Percentiles rank a stretch among this genome's conserved stretches.
phyloP scores from a whole-genome alignment of 64 coral and sea anemone genomes.

The Catalaphyllia jardinei region DNA sequence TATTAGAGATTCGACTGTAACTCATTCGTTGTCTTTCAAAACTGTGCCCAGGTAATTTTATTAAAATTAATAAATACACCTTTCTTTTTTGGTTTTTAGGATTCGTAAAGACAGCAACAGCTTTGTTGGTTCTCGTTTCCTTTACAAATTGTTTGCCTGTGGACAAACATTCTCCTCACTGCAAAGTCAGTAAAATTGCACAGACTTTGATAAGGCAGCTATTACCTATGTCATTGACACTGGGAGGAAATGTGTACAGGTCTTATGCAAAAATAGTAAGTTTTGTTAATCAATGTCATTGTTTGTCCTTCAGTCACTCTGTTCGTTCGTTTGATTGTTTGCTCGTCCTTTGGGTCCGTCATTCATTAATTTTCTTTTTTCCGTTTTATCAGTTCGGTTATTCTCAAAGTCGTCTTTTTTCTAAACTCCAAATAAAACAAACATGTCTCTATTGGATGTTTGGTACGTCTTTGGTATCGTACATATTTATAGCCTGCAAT shows the following conservation, averaged over 20 bases:
- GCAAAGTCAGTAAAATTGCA: neutral
- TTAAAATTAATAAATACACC: neutral
- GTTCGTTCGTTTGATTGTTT: no score
- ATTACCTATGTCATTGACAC: slow-evolving; percentile 21
- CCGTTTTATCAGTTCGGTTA: neutral
- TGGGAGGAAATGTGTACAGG: slow-evolving; percentile 14
- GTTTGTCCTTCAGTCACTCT: neutral
- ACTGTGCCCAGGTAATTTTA: neutral
- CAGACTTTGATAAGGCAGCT: slow-evolving; percentile 6
- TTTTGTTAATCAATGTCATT: neutral
- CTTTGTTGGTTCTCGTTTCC: neutral
- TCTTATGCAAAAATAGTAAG: slow-evolving; percentile 5
- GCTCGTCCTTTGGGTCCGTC: neutral
- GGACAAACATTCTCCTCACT: neutral
- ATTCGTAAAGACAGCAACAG: neutral
- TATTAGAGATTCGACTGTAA: neutral
- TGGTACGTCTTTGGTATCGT: neutral
- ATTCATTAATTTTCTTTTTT: neutral
- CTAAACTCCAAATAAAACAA: neutral
- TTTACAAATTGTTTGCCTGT: neutral
- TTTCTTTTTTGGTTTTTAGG: neutral
- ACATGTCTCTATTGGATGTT: neutral
- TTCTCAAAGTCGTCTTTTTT: no score
- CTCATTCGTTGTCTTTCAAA: neutral
- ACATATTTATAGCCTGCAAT: neutral